Evolutionary conservation across 2,888 invertebrate genomes (phyloP).

Genomic region (Caenorhabditis sp.): DNA sequence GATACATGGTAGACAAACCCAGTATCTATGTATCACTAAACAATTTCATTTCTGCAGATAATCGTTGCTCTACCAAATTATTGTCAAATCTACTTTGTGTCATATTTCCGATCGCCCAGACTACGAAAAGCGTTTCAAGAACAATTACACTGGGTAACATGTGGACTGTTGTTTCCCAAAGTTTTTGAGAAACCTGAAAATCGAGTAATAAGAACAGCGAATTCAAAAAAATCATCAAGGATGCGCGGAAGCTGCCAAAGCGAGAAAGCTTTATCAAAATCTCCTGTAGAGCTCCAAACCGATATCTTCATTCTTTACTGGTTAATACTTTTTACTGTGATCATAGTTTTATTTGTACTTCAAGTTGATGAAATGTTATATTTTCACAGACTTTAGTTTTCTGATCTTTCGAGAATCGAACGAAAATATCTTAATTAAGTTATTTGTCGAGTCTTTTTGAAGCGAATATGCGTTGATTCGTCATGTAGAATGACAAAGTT

Average conservation of each 20-base stretch:
- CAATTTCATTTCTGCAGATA: too few species aligned
- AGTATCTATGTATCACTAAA: not conserved
- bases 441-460: too few species aligned
- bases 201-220: not conserved
- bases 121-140: not conserved
- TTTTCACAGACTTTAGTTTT: too few species aligned
- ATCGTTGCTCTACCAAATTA: not conserved
- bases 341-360: too few species aligned
- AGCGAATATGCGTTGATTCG: too few species aligned
- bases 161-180: not conserved
- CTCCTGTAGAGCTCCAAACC: too few species aligned
- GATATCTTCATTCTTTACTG: too few species aligned
- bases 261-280: not conserved
- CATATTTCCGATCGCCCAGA: not conserved
- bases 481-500: too few species aligned
- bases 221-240: not conserved
- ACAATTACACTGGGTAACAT: not conserved
- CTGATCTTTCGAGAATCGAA: too few species aligned
- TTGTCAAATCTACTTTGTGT: not conserved
- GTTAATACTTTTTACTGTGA: too few species aligned
- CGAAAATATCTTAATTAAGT: too few species aligned
- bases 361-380: too few species aligned
- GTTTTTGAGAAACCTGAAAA: not conserved
- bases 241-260: not conserved
- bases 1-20: slow-evolving; percentile 17